Conservation (phyloP, 2,888 invertebrate genomes). For the Drosophila robusta region DNA sequence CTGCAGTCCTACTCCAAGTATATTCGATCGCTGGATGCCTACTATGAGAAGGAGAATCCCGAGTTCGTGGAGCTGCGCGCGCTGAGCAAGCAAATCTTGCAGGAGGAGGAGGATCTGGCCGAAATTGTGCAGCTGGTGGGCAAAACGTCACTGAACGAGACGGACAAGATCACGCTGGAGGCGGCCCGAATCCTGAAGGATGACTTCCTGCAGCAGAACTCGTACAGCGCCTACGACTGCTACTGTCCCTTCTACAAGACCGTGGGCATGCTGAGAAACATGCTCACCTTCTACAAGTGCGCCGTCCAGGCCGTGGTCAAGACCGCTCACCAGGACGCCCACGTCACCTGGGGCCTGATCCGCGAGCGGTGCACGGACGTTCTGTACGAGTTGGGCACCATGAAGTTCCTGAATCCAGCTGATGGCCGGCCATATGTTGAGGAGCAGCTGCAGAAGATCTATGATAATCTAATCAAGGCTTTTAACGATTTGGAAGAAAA, state of each 20-base stretch:
- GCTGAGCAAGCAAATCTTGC: conserved; percentile 97
- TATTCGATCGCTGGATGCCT: conserved; percentile 98
- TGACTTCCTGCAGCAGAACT: conserved; percentile 99
- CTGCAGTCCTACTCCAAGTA: conserved; percentile 99
- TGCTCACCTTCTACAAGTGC: conserved; percentile 98
- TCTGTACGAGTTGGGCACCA: conserved; percentile 97
- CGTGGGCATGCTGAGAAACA: conserved; percentile 98
- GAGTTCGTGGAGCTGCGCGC: conserved; percentile 98
- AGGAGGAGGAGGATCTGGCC: conserved; percentile 99
- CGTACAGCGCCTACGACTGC: conserved; percentile 96
- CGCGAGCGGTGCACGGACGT: conserved; percentile 97
- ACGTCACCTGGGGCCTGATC: conserved; percentile 98
- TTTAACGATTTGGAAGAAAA: conserved; percentile 47
- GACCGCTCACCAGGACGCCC: conserved; percentile 98
- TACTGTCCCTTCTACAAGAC: conserved; percentile 99
- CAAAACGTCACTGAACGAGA: conserved; percentile 98
- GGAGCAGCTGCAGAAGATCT: conserved; percentile 10
- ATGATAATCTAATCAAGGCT: conserved; percentile 26
- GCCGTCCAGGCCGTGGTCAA: conserved; percentile 97
- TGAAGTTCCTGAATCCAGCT: conserved; percentile 92
- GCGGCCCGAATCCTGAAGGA: conserved; percentile 99
- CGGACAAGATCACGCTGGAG: conserved; percentile 99
- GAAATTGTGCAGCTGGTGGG: conserved; percentile 99
- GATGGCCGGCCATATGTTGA: conserved; percentile 38
- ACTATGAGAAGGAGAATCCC: conserved; percentile 98